Evolutionary conservation across 1,140 invertebrate species (phyloP).

Genomic region (Paraescarpia echinospica): DNA sequence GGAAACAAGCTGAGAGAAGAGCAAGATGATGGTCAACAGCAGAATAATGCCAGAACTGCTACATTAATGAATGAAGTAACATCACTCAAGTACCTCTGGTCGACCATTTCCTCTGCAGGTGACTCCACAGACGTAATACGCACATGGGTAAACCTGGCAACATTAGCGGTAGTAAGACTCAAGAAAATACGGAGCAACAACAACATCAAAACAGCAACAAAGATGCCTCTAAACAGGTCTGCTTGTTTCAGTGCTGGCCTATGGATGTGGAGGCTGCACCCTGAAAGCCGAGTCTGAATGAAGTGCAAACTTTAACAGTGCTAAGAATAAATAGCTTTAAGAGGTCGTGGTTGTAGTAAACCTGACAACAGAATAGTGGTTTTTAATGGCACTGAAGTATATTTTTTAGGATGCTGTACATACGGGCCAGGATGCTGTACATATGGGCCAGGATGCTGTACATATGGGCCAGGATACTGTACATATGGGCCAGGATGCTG

Average conservation of each 20-base stretch:
- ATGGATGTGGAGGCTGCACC: background rate
- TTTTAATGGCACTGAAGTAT: too few relatives aligned
- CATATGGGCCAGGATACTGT: too few relatives aligned
- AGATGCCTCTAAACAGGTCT: background rate
- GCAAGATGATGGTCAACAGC: background rate
- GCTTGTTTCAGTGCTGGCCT: background rate
- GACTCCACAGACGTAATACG: background rate
- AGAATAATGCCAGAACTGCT: background rate
- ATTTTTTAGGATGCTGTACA: too few relatives aligned
- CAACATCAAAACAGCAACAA: background rate
- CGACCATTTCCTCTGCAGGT: background rate
- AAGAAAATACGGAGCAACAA: background rate
- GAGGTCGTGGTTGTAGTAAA: too few relatives aligned
- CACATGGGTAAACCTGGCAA: background rate
- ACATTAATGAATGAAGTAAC: background rate
- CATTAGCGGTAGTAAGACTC: background rate
- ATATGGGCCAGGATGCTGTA: too few relatives aligned
- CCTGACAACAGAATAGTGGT: too few relatives aligned
- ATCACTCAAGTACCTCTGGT: background rate
- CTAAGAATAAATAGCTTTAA: too few relatives aligned
- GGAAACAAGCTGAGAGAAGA: background rate
- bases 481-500: too few relatives aligned
- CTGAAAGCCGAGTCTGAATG: too few relatives aligned
- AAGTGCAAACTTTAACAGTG: too few relatives aligned
- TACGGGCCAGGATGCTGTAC: too few relatives aligned